Evolutionary conservation across 1,140 invertebrate species (phyloP).

Genomic region (Calliphora vicina): DNA sequence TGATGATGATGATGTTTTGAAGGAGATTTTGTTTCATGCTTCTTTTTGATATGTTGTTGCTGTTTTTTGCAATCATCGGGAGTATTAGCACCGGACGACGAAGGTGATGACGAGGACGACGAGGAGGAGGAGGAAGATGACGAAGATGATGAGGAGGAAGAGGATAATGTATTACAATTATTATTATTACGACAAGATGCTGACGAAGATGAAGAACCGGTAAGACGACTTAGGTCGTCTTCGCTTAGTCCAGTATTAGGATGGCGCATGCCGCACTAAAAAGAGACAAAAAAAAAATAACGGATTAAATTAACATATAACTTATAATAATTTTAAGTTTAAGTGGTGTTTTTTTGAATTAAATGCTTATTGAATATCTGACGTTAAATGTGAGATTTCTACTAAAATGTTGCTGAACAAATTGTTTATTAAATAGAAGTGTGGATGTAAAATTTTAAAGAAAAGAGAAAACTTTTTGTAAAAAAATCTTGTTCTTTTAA

Average conservation of each 20-base stretch:
- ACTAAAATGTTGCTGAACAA: too few species aligned
- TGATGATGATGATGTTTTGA: conserved; percentile 34
- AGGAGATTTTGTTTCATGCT: conserved; percentile 37
- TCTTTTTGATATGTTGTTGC: conserved; percentile 30
- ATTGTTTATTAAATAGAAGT: too few species aligned
- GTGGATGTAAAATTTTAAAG: too few species aligned
- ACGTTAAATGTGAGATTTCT: too few species aligned
- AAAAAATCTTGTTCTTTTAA: too few species aligned
- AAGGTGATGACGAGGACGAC: conserved; percentile 40
- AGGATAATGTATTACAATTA: conserved; percentile 35
- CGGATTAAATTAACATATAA: not conserved
- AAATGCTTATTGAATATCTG: too few species aligned
- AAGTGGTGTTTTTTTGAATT: too few species aligned
- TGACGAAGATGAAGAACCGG: conserved; percentile 59
- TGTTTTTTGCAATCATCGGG: conserved; percentile 27
- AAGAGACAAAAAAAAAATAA: conserved; percentile 37
- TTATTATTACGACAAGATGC: conserved; percentile 40
- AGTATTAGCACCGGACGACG: conserved; percentile 37
- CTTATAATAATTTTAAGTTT: too few species aligned
- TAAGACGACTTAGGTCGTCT: conserved; percentile 64
- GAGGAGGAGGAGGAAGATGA: conserved; percentile 47
- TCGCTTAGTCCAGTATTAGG: conserved; percentile 63
- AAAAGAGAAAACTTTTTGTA: too few species aligned
- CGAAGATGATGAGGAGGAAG: conserved; percentile 50
- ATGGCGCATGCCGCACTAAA: conserved; percentile 64